Percentiles rank a stretch among this genome's conserved stretches.
Conservation (phyloP, 2,113 vertebrate species). For the Apistogramma diplotaenia region DNA sequence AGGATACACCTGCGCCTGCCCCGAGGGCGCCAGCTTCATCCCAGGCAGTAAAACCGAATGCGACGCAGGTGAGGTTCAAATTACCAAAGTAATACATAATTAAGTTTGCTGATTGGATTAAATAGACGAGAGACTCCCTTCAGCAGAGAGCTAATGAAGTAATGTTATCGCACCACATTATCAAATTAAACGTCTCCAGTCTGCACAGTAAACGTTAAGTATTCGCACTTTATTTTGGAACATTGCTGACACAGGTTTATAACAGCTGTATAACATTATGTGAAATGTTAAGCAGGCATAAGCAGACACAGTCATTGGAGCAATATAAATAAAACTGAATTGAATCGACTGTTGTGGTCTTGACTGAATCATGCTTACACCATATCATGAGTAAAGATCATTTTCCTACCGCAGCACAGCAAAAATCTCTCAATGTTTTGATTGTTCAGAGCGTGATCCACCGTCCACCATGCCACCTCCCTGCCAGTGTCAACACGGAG, state of each 20-base stretch:
- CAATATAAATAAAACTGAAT: not conserved
- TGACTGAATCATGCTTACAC: not conserved
- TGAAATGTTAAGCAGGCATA: too few relatives aligned
- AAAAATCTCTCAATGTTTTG: not conserved
- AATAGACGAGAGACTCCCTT: not conserved
- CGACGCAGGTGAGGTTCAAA: conserved; percentile 69
- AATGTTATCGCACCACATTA: not conserved
- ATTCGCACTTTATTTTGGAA: not conserved
- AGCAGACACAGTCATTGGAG: not conserved
- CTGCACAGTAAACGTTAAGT: not conserved
- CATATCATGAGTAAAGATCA: not conserved
- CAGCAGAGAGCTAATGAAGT: not conserved
- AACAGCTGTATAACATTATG: too few relatives aligned
- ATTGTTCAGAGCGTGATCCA: conserved; percentile 56
- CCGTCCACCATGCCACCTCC: conserved; percentile 69
- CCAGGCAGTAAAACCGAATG: conserved; percentile 67
- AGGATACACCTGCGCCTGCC: conserved; percentile 76
- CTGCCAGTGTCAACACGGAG: conserved; percentile 72
- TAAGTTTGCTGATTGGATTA: not conserved
- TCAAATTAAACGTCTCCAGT: not conserved
- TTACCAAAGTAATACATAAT: not conserved
- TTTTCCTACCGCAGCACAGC: not conserved
- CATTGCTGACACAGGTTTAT: not conserved
- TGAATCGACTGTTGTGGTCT: not conserved
- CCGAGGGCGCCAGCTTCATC: conserved; percentile 65